Conservation (phyloP, 2,113 vertebrate genomes). For the Sterrhoptilus dennistouni region DNA sequence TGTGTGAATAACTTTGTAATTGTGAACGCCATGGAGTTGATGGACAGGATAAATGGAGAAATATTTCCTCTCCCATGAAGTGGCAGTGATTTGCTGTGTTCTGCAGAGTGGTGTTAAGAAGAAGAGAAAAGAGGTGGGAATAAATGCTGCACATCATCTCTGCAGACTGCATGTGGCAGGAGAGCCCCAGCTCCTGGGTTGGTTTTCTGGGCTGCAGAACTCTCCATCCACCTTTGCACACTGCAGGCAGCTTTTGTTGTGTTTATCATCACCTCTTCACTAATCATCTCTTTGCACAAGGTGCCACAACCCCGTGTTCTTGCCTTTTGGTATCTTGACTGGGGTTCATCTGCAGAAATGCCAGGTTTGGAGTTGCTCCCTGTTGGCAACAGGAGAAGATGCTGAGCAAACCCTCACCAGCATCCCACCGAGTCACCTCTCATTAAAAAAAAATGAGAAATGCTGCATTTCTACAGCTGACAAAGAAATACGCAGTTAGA, state of each 20-base stretch:
- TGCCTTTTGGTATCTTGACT: not conserved
- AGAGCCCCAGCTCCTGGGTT: not conserved
- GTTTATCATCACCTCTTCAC: not conserved
- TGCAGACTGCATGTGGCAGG: fast-evolving
- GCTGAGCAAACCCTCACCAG: not conserved
- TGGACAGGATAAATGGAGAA: not conserved
- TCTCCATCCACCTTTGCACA: not conserved
- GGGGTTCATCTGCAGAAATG: not conserved
- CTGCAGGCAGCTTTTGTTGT: fast-evolving
- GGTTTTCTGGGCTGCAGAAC: not conserved
- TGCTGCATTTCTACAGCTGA: not conserved
- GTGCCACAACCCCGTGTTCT: fast-evolving
- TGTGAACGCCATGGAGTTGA: fast-evolving
- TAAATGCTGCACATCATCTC: not conserved
- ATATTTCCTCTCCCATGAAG: fast-evolving
- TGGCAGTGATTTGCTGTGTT: fast-evolving
- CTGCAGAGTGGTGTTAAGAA: not conserved
- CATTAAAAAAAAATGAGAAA: not conserved
- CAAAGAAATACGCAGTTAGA: not conserved
- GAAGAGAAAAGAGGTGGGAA: not conserved
- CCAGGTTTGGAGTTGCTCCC: not conserved
- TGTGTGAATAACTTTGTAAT: not conserved
- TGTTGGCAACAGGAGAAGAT: not conserved
- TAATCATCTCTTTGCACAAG: not conserved
- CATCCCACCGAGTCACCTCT: not conserved